phyloP scores from a whole-genome alignment of 1,140 invertebrate species.

The Steinernema feltiae region DNA sequence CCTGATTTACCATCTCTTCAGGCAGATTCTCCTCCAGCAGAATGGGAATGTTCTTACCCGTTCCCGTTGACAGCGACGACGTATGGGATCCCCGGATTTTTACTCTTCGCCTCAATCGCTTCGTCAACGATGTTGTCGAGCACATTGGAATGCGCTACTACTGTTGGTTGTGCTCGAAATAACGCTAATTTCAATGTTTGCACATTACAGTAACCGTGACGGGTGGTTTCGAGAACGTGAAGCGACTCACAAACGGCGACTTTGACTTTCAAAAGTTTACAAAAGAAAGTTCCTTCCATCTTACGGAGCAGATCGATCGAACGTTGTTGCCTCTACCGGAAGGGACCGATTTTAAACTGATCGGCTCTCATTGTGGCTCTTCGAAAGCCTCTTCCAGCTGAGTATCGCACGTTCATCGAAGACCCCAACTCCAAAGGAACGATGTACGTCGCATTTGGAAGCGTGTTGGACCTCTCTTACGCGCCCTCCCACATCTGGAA shows the following conservation, averaged over 20 bases:
- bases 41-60: background rate
- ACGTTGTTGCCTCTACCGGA: background rate
- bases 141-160: background rate
- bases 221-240: background rate
- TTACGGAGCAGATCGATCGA: background rate
- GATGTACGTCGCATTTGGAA: background rate
- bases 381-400: background rate
- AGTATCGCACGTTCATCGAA: background rate
- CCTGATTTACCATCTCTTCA: background rate
- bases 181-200: background rate
- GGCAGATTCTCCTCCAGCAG: background rate
- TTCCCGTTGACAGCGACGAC: background rate
- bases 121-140: background rate
- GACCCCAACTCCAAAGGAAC: background rate
- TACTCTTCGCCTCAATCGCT: background rate
- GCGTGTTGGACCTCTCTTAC: no score
- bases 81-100: background rate
- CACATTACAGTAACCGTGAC: background rate
- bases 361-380: background rate
- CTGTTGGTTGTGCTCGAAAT: background rate
- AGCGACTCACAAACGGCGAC: background rate
- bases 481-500: background rate
- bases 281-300: background rate
- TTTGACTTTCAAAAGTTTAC: background rate
- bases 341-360: background rate